Conservation (phyloP, 2,113 vertebrate species). For the Labrus mixtus region DNA sequence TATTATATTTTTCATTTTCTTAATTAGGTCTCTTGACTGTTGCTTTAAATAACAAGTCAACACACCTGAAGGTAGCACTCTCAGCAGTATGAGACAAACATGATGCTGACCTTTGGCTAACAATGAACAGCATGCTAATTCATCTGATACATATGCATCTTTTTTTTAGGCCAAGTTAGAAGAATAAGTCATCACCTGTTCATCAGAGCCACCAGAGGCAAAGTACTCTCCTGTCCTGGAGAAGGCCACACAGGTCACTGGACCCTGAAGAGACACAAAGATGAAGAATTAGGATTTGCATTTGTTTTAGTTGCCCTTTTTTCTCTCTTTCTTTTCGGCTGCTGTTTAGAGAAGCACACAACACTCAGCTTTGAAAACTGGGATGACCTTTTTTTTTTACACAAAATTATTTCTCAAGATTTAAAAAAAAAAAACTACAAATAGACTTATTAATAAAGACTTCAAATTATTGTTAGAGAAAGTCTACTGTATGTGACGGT, state of each 20-base stretch:
- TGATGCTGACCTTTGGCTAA: no score
- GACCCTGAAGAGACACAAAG: slow-evolving; percentile 81
- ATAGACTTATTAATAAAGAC: no score
- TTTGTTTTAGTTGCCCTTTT: neutral
- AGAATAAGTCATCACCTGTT: slow-evolving; percentile 85
- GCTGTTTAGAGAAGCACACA: no score
- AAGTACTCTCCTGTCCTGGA: slow-evolving; percentile 91
- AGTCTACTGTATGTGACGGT: neutral
- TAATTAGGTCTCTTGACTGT: no score
- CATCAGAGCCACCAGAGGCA: slow-evolving; percentile 95
- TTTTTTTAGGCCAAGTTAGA: neutral
- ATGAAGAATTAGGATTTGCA: neutral
- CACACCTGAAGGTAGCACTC: no score
- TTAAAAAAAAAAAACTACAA: neutral
- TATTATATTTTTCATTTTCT: no score
- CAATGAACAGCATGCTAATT: no score
- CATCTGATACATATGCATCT: no score
- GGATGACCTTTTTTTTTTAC: no score
- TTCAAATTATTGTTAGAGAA: neutral
- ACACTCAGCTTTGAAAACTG: neutral
- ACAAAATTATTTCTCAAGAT: neutral
- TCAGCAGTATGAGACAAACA: no score
- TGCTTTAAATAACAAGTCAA: no score
- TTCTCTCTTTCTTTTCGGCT: neutral
- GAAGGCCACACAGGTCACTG: slow-evolving; percentile 90